Conservation (phyloP, 2,113 vertebrate genomes). For the Apaloderma vittatum region DNA sequence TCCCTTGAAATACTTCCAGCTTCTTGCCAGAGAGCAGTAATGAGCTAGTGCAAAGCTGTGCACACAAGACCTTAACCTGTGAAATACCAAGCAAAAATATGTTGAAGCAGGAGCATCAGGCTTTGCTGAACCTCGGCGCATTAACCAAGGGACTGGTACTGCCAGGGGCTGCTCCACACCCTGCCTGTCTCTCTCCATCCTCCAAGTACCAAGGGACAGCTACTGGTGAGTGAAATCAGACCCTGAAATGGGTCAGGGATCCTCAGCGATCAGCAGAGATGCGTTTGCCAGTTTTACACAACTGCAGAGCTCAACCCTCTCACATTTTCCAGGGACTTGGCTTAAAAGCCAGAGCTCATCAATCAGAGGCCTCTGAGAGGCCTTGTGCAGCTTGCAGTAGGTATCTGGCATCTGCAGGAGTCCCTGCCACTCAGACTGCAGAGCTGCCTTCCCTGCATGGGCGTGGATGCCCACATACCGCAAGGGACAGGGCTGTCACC, state of each 20-base stretch:
- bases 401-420: neutral
- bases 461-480: neutral
- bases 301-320: neutral
- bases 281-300: neutral
- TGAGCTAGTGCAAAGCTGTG: neutral
- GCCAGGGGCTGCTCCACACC: neutral
- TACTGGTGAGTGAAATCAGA: neutral
- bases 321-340: neutral
- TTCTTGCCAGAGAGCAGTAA: conserved; percentile 15
- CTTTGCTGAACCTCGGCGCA: neutral
- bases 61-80: neutral
- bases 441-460: neutral
- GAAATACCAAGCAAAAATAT: neutral
- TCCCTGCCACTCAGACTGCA: neutral
- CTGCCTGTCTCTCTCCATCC: neutral
- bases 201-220: neutral
- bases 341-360: neutral
- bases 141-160: neutral
- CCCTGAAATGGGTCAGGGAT: neutral
- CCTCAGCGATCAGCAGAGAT: neutral
- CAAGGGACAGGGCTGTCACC: neutral
- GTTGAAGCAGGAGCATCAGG: neutral
- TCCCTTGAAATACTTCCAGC: conserved; percentile 13
- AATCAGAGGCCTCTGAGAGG: neutral
- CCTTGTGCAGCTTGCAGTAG: neutral